Evolutionary conservation across 2,888 invertebrate genomes (phyloP).

Genomic region (Acrocyrtus sp.): DNA sequence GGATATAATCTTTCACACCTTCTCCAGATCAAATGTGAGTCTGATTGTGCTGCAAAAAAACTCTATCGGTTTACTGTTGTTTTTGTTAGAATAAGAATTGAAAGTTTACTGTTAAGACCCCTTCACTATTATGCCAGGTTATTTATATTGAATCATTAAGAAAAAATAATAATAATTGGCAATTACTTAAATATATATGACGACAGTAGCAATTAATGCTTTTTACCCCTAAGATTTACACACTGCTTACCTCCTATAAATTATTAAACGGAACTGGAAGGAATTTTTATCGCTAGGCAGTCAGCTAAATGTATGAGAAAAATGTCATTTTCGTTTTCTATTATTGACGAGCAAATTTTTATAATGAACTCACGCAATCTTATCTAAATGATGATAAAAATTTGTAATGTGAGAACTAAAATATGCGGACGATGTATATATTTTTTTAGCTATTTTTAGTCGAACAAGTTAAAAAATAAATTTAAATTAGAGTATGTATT

Average conservation of each 20-base stretch:
- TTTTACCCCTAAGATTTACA: neutral
- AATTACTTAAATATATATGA: too few species aligned
- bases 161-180: neutral
- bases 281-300: constrained; percentile 43
- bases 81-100: constrained; percentile 25
- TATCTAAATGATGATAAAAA: neutral
- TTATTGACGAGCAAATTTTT: constrained; percentile 19
- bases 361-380: too few species aligned
- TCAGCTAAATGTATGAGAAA: constrained; percentile 20
- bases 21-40: neutral
- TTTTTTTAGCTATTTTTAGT: neutral
- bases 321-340: constrained; percentile 48
- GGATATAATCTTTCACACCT: too few species aligned
- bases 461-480: neutral
- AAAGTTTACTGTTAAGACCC: constrained; percentile 44
- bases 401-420: neutral
- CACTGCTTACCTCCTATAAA: neutral
- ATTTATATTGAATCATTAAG: constrained; percentile 24
- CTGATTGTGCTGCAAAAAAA: constrained; percentile 49
- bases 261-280: constrained; percentile 24
- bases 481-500: neutral
- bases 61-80: constrained; percentile 34
- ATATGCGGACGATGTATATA: neutral
- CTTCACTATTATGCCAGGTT: constrained; percentile 32
- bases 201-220: too few species aligned